These are phyloP conservation scores for Tetheella fluctuosa DNA, from an alignment of 2,888 invertebrate genomes.

Conservation along the genomic window DNA sequence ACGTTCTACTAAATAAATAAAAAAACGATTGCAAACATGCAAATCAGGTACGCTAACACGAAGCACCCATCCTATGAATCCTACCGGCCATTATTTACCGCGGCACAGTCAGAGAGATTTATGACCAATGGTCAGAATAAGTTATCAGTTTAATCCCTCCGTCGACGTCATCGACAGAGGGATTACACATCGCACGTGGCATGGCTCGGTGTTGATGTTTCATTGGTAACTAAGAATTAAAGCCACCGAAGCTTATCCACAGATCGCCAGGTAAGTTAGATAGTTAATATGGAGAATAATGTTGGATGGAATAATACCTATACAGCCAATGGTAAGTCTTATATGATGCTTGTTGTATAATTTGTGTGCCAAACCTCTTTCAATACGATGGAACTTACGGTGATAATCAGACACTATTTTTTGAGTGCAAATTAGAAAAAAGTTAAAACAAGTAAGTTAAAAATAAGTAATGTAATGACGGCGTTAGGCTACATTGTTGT, in stretches of 20 bases:
- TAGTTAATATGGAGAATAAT: neutral
- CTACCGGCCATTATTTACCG: neutral
- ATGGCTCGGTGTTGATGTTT: slow-evolving; percentile 12
- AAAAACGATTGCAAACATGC: neutral
- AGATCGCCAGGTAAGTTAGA: neutral
- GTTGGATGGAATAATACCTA: too few relatives aligned
- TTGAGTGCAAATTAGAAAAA: too few relatives aligned
- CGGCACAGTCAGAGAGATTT: neutral
- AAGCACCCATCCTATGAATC: neutral
- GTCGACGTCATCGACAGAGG: slow-evolving; percentile 21
- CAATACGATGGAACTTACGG: too few relatives aligned
- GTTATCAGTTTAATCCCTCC: slow-evolving; percentile 20
- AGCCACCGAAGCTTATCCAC: neutral
- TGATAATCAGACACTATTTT: too few relatives aligned
- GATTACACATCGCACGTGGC: slow-evolving; percentile 24
- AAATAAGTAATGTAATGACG: too few relatives aligned
- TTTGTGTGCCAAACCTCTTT: too few relatives aligned
- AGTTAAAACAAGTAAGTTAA: too few relatives aligned
- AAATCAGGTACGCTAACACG: neutral
- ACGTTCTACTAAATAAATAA: too few relatives aligned
- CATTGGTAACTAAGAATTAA: neutral
- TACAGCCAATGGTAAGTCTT: too few relatives aligned
- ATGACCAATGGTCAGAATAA: neutral
- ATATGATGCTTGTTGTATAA: too few relatives aligned
- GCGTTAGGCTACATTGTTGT: too few relatives aligned